Percentiles rank a stretch among this genome's conserved stretches.
Evolutionary conservation across 2,113 vertebrate genomes (phyloP).

Genomic region (sheep (Ovis aries)): DNA sequence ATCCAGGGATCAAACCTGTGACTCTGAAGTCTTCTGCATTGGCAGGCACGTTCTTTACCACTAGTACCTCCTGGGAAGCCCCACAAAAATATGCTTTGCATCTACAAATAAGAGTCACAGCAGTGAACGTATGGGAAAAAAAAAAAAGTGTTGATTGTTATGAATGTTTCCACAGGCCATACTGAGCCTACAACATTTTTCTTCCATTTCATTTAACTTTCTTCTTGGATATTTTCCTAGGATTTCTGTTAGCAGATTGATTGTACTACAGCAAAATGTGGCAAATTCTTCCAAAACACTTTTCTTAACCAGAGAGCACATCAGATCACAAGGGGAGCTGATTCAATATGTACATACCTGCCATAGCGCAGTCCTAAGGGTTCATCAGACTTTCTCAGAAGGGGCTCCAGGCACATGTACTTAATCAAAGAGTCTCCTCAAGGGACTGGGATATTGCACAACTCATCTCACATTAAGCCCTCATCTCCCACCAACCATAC

Average conservation of each 20-base stretch:
- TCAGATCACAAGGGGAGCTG: background rate
- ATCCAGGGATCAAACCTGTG: background rate
- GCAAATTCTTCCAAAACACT: conserved; percentile 2
- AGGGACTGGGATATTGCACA: background rate
- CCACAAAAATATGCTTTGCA: background rate
- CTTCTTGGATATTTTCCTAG: background rate
- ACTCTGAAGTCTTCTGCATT: background rate
- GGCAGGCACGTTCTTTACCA: background rate
- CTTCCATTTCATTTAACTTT: conserved; percentile 3
- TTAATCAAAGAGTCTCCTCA: background rate
- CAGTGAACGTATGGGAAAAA: background rate
- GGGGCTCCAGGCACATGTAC: background rate
- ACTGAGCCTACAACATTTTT: conserved; percentile 3
- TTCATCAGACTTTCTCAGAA: background rate
- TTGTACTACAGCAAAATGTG: background rate
- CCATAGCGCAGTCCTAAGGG: background rate
- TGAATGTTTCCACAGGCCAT: background rate
- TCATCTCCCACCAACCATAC: background rate
- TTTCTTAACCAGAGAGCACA: background rate
- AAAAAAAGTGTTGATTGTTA: background rate
- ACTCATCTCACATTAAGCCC: background rate
- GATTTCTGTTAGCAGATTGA: background rate
- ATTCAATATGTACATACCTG: background rate
- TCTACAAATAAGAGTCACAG: background rate
- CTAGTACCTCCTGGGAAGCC: background rate